Conservation (phyloP, 2,797 vertebrate species). For the Lophius americanus region DNA sequence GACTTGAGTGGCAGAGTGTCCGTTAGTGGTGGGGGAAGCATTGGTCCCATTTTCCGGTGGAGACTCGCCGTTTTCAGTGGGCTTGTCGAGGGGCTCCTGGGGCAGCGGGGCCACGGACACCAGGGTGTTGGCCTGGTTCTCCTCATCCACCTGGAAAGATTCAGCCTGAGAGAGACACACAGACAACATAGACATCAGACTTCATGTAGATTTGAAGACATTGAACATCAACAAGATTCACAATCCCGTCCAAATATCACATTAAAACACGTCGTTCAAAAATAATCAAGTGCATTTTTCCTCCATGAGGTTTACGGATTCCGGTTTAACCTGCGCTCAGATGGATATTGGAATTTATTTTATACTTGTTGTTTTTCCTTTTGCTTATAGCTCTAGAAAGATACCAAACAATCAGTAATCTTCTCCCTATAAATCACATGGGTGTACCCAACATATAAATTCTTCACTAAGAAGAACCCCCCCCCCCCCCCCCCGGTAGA, state of each 20-base stretch:
- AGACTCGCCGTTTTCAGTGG: conserved; percentile 84
- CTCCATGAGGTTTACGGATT: conserved; percentile 46
- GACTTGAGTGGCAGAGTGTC: conserved; percentile 85
- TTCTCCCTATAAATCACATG: conserved; percentile 14
- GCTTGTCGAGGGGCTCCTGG: conserved; percentile 87
- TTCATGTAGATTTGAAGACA: conserved; percentile 2
- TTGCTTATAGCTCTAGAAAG: neutral
- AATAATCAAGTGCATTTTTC: conserved; percentile 38
- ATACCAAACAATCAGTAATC: conserved; percentile 10
- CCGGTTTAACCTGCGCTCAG: conserved; percentile 40
- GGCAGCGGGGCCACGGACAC: conserved; percentile 84
- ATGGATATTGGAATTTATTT: neutral
- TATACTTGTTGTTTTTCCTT: neutral
- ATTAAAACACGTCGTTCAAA: conserved; percentile 20
- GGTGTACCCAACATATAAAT: conserved; percentile 60
- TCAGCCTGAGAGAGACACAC: conserved; percentile 82
- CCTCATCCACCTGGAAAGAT: conserved; percentile 88
- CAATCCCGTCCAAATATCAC: conserved; percentile 31
- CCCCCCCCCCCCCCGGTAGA: neutral
- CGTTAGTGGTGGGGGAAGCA: conserved; percentile 82
- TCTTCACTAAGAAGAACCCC: conserved; percentile 32
- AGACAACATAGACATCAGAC: neutral
- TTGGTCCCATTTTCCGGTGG: conserved; percentile 88
- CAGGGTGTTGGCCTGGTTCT: conserved; percentile 91
- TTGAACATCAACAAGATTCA: neutral